These are phyloP conservation scores for Rhynchotus rufescens DNA, from an alignment of 2,797 vertebrate genomes.

Conservation along the genomic window DNA sequence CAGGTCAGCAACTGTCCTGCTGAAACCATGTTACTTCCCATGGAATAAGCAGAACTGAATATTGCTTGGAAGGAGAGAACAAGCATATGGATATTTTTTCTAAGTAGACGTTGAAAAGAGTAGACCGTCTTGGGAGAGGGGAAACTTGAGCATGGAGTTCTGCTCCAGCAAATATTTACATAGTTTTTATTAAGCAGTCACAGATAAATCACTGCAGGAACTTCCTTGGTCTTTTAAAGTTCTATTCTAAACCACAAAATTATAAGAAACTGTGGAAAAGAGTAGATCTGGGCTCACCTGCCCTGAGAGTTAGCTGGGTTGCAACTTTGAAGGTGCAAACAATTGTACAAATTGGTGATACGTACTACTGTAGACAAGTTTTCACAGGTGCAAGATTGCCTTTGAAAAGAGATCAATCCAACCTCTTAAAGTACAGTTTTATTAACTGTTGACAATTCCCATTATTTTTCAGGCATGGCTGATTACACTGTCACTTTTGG, in stretches of 20 bases:
- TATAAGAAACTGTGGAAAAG: neutral
- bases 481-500: conserved; percentile 30
- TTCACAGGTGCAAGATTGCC: conserved; percentile 43
- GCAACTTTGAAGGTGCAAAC: neutral
- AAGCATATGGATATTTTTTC: neutral
- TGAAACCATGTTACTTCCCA: neutral
- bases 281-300: neutral
- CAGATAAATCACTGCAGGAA: neutral
- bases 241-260: neutral
- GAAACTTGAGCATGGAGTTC: neutral
- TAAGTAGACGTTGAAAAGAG: neutral
- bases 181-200: neutral
- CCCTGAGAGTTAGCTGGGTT: neutral
- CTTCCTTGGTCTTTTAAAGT: neutral
- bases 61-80: neutral
- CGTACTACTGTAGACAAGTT: neutral
- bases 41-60: neutral
- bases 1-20: neutral
- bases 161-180: neutral
- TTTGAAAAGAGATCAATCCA: conserved; percentile 39
- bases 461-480: conserved; percentile 39
- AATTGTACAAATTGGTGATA: too few species aligned
- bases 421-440: conserved; percentile 30
- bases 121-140: neutral
- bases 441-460: conserved; percentile 64